A percentile compares a stretch with the other conserved stretches of the same genome.
Evolutionary conservation across 1,140 invertebrate species (phyloP).

Genomic region (Centruroides vittatus): DNA sequence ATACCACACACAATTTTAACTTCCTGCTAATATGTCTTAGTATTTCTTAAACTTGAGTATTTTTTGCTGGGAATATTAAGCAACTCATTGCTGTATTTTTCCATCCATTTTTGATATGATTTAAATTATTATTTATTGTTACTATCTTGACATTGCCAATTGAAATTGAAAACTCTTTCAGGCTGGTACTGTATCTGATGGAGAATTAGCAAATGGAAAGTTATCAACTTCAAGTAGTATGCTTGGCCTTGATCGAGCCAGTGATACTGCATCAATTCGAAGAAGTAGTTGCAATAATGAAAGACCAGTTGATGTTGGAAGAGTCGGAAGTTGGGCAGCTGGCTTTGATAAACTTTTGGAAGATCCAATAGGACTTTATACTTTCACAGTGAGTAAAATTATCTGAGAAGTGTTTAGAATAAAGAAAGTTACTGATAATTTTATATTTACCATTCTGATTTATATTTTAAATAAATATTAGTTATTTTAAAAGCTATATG

Average conservation of each 20-base stretch:
- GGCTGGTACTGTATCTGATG: constrained; percentile 20
- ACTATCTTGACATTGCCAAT: background rate
- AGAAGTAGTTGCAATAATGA: constrained; percentile 20
- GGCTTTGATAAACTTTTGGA: constrained; percentile 80
- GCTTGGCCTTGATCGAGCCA: constrained; percentile 15
- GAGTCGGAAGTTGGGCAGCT: constrained; percentile 51
- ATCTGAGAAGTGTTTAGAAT: too few relatives aligned
- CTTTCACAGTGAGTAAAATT: constrained; percentile 61
- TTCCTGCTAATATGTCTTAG: too few relatives aligned
- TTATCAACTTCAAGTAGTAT: constrained; percentile 14
- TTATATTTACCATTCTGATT: too few relatives aligned
- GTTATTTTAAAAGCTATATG: too few relatives aligned
- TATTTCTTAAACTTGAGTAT: too few relatives aligned
- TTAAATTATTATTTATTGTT: background rate
- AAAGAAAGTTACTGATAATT: too few relatives aligned
- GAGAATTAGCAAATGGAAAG: constrained; percentile 19
- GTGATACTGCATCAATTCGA: constrained; percentile 18
- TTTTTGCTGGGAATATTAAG: too few relatives aligned
- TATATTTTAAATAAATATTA: too few relatives aligned
- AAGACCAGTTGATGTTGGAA: constrained; percentile 23
- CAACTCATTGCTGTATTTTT: background rate
- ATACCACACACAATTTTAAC: too few relatives aligned
- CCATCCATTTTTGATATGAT: background rate
- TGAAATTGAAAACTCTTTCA: background rate
- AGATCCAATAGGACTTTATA: constrained; percentile 67